These are phyloP conservation scores for Pedicia rivosa DNA, from an alignment of 2,888 invertebrate genomes.

Conservation along the genomic window DNA sequence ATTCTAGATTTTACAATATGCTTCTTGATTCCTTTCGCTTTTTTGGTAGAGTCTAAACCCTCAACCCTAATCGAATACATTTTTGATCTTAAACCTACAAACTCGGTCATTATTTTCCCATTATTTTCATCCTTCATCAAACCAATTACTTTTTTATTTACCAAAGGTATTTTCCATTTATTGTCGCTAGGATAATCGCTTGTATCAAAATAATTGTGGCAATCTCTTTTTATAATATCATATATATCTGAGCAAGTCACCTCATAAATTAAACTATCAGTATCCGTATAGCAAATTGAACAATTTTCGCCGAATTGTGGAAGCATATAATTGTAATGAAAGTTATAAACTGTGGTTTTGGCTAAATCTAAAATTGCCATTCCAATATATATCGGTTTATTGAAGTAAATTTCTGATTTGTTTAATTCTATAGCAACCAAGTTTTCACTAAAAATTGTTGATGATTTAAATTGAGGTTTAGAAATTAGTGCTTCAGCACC, in stretches of 20 bases:
- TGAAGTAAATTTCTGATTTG: slow-evolving; percentile 13
- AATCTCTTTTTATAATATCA: slow-evolving; percentile 14
- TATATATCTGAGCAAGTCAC: slow-evolving; percentile 14
- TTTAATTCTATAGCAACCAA: slow-evolving; percentile 18
- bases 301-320: slow-evolving; percentile 8
- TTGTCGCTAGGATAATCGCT: slow-evolving; percentile 18
- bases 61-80: slow-evolving; percentile 16
- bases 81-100: slow-evolving; percentile 17
- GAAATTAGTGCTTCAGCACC: too few species aligned
- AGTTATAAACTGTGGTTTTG: slow-evolving; percentile 19
- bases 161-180: slow-evolving; percentile 14
- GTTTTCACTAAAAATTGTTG: slow-evolving; percentile 19
- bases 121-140: slow-evolving; percentile 18
- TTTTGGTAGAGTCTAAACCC: background rate
- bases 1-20: slow-evolving; percentile 1
- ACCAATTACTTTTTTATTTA: slow-evolving; percentile 17
- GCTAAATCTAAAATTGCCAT: slow-evolving; percentile 18
- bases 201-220: slow-evolving; percentile 7
- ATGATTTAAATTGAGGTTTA: slow-evolving; percentile 20
- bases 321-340: slow-evolving; percentile 16
- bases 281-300: slow-evolving; percentile 15
- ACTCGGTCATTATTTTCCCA: slow-evolving; percentile 15
- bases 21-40: background rate
- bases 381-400: slow-evolving; percentile 11
- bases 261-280: slow-evolving; percentile 16